phyloP scores from a whole-genome alignment of 2,888 invertebrate species.

The Drosophila fulvimacula region DNA sequence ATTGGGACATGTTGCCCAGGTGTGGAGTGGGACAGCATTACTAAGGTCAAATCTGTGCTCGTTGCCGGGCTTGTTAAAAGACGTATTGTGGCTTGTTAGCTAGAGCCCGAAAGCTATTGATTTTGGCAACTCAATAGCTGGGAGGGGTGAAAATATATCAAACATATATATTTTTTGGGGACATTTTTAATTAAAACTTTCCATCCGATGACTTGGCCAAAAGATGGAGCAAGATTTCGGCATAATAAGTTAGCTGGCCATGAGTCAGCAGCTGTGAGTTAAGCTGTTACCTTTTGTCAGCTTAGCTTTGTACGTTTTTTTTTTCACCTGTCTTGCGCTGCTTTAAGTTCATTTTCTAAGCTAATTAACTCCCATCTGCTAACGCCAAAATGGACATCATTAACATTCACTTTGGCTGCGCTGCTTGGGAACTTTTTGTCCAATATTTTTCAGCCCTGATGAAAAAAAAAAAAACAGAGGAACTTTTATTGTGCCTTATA shows the following conservation, averaged over 20 bases:
- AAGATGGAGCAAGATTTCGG: constrained; percentile 22
- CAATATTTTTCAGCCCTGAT: constrained; percentile 3
- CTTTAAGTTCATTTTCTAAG: constrained; percentile 2
- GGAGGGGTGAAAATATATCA: constrained; percentile 3
- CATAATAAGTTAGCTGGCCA: constrained; percentile 31
- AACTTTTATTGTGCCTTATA: constrained; percentile 1
- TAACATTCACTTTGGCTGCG: constrained; percentile 23
- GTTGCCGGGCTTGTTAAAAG: constrained; percentile 29
- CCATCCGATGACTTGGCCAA: constrained; percentile 33
- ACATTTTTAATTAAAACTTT: constrained; percentile 64
- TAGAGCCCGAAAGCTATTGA: constrained; percentile 41
- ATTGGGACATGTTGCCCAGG: constrained; percentile 65
- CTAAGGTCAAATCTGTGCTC: constrained; percentile 30
- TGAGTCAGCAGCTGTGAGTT: constrained; percentile 46
- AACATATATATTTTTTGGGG: constrained; percentile 15
- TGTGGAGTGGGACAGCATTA: constrained; percentile 19
- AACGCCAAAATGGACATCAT: constrained; percentile 18
- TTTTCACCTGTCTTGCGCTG: constrained; percentile 4
- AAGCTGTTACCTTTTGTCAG: constrained; percentile 22
- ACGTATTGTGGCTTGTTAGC: constrained; percentile 33
- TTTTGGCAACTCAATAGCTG: constrained; percentile 28
- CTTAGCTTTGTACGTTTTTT: not conserved
- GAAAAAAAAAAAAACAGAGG: not conserved
- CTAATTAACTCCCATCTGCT: constrained; percentile 45
- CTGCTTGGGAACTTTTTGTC: constrained; percentile 20